These are phyloP conservation scores for Buphagus erythrorhynchus DNA, from an alignment of 2,797 vertebrate genomes.

Conservation along the genomic window DNA sequence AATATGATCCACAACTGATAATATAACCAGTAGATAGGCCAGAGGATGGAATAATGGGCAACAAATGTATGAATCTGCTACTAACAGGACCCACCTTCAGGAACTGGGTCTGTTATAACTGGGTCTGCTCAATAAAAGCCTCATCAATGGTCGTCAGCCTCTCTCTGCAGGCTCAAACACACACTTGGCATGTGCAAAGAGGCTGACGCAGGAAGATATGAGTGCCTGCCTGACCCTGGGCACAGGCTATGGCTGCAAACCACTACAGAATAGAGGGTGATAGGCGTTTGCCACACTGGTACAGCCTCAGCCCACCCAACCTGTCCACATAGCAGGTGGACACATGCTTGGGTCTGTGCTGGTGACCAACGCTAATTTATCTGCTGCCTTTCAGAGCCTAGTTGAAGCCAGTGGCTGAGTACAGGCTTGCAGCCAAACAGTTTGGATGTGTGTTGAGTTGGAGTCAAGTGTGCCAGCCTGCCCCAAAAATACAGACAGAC, in stretches of 20 bases:
- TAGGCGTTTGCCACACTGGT: accelerated
- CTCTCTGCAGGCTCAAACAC: background rate
- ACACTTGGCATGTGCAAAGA: background rate
- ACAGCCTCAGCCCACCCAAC: background rate
- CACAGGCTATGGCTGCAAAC: background rate
- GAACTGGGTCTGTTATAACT: background rate
- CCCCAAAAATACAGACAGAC: background rate
- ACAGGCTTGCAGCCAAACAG: background rate
- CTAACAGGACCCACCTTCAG: background rate
- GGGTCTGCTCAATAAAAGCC: background rate
- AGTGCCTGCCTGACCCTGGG: background rate
- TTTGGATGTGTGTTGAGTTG: background rate
- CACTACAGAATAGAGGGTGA: background rate
- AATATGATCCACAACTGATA: background rate
- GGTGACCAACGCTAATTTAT: background rate
- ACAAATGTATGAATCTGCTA: background rate
- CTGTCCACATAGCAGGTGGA: background rate
- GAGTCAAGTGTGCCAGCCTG: background rate
- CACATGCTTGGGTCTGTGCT: background rate
- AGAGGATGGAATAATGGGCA: background rate
- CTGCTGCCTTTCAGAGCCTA: background rate
- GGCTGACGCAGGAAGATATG: background rate
- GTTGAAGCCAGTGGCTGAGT: background rate
- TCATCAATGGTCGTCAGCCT: background rate
- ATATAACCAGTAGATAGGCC: background rate